phyloP scores from a whole-genome alignment of 2,888 invertebrate genomes.

The Chrysina gloriosa region DNA sequence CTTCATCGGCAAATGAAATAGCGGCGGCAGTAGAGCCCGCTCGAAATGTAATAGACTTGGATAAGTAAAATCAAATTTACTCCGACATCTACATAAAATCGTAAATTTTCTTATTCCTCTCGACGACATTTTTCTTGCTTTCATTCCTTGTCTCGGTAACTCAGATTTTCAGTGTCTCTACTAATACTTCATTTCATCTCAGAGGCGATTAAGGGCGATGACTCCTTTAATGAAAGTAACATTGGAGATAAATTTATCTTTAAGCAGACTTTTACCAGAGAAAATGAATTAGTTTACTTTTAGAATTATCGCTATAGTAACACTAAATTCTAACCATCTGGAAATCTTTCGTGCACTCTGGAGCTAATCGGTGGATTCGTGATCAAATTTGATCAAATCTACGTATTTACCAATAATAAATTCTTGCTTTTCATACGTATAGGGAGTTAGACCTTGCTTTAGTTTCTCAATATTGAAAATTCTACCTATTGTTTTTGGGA shows the following conservation, averaged over 20 bases:
- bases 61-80: constrained; percentile 43
- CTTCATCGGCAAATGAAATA: constrained; percentile 44
- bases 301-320: background rate
- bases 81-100: constrained; percentile 40
- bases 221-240: constrained; percentile 29
- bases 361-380: no score
- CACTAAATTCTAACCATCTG: no score
- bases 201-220: constrained; percentile 19
- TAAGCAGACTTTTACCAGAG: constrained; percentile 21
- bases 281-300: constrained; percentile 26
- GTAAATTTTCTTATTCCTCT: constrained; percentile 37
- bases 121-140: constrained; percentile 24
- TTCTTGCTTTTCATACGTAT: no score
- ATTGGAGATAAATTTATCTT: constrained; percentile 28
- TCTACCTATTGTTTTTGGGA: no score
- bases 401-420: no score
- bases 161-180: constrained; percentile 18
- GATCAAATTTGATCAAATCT: no score
- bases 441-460: no score
- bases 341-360: no score
- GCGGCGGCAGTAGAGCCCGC: constrained; percentile 25
- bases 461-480: no score
- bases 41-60: constrained; percentile 43
- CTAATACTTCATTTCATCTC: constrained; percentile 34
- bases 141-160: constrained; percentile 25